Conservation (phyloP, 1,140 invertebrate genomes). For the Neocloeon triangulifer region DNA sequence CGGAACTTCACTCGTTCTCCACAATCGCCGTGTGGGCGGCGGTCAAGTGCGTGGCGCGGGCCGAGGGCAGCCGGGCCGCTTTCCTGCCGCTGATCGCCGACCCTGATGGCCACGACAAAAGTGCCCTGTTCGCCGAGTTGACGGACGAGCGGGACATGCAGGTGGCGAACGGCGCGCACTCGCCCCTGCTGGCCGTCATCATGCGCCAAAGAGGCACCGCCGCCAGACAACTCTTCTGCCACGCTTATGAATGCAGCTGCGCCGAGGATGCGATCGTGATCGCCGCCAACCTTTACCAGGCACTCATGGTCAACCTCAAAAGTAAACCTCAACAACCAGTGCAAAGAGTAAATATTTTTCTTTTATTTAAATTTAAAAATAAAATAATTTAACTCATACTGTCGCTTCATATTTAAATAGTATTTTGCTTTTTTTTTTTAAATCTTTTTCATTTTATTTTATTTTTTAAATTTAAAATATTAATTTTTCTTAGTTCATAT, state of each 20-base stretch:
- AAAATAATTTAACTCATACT: too few relatives aligned
- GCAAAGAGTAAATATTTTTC: too few relatives aligned
- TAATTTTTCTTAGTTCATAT: too few relatives aligned
- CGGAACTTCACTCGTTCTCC: slow-evolving; percentile 53
- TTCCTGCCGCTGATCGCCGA: slow-evolving; percentile 72
- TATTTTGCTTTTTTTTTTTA: neutral
- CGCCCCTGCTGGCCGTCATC: slow-evolving; percentile 73
- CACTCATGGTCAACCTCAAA: slow-evolving; percentile 45
- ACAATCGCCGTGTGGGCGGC: slow-evolving; percentile 81
- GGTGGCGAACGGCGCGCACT: slow-evolving; percentile 27
- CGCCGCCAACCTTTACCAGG: slow-evolving; percentile 70
- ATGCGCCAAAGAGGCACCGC: slow-evolving; percentile 53
- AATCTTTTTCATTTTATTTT: too few relatives aligned
- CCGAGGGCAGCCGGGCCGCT: slow-evolving; percentile 23
- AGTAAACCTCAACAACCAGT: slow-evolving; percentile 23
- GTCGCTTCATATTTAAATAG: too few relatives aligned
- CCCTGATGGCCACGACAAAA: slow-evolving; percentile 51
- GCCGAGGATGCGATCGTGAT: slow-evolving; percentile 74
- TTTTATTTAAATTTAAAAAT: too few relatives aligned
- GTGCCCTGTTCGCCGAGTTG: slow-evolving; percentile 31
- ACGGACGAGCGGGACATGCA: slow-evolving; percentile 15
- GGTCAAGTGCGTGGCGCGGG: slow-evolving; percentile 37
- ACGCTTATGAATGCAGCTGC: slow-evolving; percentile 65
- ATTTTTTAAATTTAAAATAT: too few relatives aligned
- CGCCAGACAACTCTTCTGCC: slow-evolving; percentile 61